Base-by-base conservation (phyloP, 2,113 vertebrate species). In the Geococcyx californianus region DNA sequence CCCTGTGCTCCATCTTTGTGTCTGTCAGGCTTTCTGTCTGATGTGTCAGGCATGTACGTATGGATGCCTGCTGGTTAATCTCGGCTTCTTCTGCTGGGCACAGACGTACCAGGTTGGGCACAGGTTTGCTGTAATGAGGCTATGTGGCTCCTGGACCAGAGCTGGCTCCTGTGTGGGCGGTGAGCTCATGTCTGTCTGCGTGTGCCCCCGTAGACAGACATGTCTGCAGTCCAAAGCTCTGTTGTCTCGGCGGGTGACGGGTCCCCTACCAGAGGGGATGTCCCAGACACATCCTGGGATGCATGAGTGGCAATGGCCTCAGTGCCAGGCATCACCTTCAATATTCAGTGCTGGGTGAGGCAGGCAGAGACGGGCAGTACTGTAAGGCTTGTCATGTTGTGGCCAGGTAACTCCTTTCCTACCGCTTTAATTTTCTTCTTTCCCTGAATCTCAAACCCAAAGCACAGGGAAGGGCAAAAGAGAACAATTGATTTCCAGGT, bases 161-260 rank as follows among this genome's bases (percentile, higher is more conserved):
- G 84, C 91, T 91, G 96, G 81, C 95, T 95, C 56, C 74, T 25
- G 95, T 5, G 9, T 26, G 84, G 73, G 54, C 49, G 13, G 92
- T 96, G 95, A 96, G 95, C 93, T 96, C 93, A 83, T 87, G 95
- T 96, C 93, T 89, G 87, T 68, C 93, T 89, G 89, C 1, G 4
- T 1, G 33, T 54, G 67, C n/a, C 79, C 68, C 25, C 1, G 54
- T 67, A 67, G 84, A 14, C 81, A 84, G 77, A 28, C 84, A 0
- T 78, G 33, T 87, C 81, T 1, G 66, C 15, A 4, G 74, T 85
- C 81, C 92, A 89, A 93, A 88, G 87, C 84, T 81, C 92, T 78
- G 74, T 45, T 82, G 33, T 56, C 62, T 60, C 31, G 4, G 91
- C 40, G 3, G 69, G 73, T 33, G 75, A 56, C 28, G 14, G 44